A percentile compares a stretch with the other conserved stretches of the same genome.
phyloP scores from a whole-genome alignment of 1,140 invertebrate genomes.

The Bombus polaris region DNA sequence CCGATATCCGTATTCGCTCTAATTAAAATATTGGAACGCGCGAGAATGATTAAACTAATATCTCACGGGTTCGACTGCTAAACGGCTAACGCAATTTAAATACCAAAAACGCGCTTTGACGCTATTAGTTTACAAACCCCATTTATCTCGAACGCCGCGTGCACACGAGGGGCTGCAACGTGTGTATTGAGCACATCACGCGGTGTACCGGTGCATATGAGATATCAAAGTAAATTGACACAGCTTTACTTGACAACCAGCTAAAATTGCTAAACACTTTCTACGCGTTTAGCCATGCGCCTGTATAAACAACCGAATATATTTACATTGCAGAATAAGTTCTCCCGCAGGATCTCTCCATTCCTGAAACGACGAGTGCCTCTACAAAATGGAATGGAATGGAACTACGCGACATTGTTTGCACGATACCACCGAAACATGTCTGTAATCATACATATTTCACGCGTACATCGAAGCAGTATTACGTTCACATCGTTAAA shows the following conservation, averaged over 20 bases:
- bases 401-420: constrained; percentile 6
- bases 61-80: neutral
- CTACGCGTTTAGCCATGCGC: constrained; percentile 45
- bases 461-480: neutral
- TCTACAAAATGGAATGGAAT: neutral
- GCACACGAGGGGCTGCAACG: constrained; percentile 18
- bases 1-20: neutral
- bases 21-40: constrained; percentile 39
- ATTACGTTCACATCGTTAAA: neutral
- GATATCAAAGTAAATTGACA: constrained; percentile 65
- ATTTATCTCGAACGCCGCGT: constrained; percentile 54
- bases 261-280: constrained; percentile 55
- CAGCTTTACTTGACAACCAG: constrained; percentile 50
- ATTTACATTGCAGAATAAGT: constrained; percentile 39
- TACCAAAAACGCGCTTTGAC: constrained; percentile 36
- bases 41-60: constrained; percentile 29
- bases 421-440: neutral
- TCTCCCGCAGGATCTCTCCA: neutral
- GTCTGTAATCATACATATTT: neutral
- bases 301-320: constrained; percentile 23
- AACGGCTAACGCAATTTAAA: neutral
- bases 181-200: constrained; percentile 25
- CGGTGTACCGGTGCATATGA: constrained; percentile 37
- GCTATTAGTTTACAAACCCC: constrained; percentile 53
- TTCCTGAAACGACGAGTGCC: neutral